A percentile compares a stretch with the other conserved stretches of the same genome.
Evolutionary conservation across 1,140 invertebrate genomes (phyloP).

Genomic region (Microplitis mediator): DNA sequence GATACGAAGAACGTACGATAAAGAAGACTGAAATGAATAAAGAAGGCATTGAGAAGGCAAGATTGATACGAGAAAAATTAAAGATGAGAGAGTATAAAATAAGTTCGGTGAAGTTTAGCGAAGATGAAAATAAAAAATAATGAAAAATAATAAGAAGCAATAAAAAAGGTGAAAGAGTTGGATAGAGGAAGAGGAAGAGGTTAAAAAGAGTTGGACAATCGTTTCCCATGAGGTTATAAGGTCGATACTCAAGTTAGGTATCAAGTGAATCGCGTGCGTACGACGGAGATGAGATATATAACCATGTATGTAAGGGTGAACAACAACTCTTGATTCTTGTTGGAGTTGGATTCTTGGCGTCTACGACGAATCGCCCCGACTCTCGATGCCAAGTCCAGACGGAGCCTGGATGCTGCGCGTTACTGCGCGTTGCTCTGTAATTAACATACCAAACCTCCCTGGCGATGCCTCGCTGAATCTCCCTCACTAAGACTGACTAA

Average conservation of each 20-base stretch:
- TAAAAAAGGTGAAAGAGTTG: not conserved
- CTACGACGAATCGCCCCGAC: constrained; percentile 32
- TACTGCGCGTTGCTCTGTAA: constrained; percentile 51
- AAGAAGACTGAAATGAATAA: not conserved
- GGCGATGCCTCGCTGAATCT: not conserved
- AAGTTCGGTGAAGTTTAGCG: not conserved
- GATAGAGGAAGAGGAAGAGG: constrained; percentile 15
- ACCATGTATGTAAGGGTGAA: not conserved
- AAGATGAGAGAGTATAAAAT: not conserved
- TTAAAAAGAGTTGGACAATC: constrained; percentile 26
- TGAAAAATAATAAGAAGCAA: constrained; percentile 1
- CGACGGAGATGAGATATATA: constrained; percentile 14
- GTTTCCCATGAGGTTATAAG: constrained; percentile 37
- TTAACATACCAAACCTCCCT: constrained; percentile 60
- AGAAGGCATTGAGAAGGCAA: constrained; percentile 6
- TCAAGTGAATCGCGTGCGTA: constrained; percentile 31
- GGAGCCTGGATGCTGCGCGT: constrained; percentile 27
- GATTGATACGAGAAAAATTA: constrained; percentile 17
- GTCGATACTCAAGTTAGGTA: constrained; percentile 25
- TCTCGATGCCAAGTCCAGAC: constrained; percentile 30
- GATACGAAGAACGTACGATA: not conserved
- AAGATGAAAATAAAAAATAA: not conserved
- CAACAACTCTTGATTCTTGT: not conserved
- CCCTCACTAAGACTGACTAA: not conserved
- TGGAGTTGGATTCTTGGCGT: constrained; percentile 17